A percentile compares a stretch with the other conserved stretches of the same genome.
phyloP scores from a whole-genome alignment of 2,888 invertebrate species.

The Chydorus sphaericus region DNA sequence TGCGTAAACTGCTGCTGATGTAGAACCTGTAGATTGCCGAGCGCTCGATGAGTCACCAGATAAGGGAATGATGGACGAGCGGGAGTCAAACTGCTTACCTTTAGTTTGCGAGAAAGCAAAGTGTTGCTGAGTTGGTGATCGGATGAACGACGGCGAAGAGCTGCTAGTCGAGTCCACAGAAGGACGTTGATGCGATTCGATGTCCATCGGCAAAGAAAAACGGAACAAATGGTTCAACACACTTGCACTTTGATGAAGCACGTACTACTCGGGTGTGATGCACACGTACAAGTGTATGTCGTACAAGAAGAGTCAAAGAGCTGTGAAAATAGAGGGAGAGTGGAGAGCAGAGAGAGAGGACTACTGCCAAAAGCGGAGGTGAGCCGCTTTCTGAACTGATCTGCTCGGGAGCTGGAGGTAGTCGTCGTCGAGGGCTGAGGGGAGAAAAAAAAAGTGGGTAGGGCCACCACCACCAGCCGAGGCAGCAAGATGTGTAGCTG shows the following conservation, averaged over 20 bases:
- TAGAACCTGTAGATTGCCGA: too few relatives aligned
- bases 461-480: background rate
- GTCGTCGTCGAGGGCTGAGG: too few relatives aligned
- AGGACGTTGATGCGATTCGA: conserved; percentile 13
- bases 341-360: background rate
- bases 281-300: background rate
- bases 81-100: too few relatives aligned
- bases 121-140: too few relatives aligned
- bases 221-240: background rate
- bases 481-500: conserved; percentile 2
- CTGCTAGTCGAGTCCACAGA: conserved; percentile 9
- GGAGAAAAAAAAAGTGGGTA: too few relatives aligned
- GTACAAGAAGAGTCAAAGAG: background rate
- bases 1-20: too few relatives aligned
- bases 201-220: conserved; percentile 14
- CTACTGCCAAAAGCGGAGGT: conserved; percentile 8
- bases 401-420: conserved; percentile 11
- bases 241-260: background rate
- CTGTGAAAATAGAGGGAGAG: background rate
- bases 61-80: too few relatives aligned
- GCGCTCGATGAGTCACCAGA: too few relatives aligned
- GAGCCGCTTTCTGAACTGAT: conserved; percentile 10
- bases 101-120: too few relatives aligned
- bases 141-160: too few relatives aligned
- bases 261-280: too few relatives aligned